Conservation (phyloP, 2,888 invertebrate species). For the Lacanobia wlatinum region DNA sequence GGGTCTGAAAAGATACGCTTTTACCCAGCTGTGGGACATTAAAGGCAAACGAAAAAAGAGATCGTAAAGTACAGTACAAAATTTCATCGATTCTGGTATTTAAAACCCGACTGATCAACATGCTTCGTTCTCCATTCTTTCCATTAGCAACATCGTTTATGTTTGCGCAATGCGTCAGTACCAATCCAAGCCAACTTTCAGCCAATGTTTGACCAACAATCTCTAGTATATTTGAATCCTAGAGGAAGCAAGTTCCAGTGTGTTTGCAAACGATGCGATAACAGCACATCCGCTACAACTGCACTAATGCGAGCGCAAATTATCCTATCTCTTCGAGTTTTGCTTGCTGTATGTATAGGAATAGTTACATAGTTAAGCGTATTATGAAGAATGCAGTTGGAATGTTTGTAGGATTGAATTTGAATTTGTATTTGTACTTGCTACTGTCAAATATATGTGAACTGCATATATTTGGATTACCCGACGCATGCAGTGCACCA, state of each 20-base stretch:
- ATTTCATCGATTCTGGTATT: no score
- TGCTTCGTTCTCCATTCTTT: background rate
- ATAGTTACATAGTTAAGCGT: background rate
- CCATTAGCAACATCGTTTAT: background rate
- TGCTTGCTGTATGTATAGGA: constrained; percentile 15
- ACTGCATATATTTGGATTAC: background rate
- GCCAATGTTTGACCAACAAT: constrained; percentile 37
- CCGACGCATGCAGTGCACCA: no score
- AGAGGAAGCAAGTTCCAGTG: constrained; percentile 33
- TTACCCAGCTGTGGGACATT: background rate
- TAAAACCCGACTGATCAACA: no score
- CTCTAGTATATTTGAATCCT: constrained; percentile 2
- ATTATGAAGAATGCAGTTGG: constrained; percentile 9
- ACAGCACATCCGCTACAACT: constrained; percentile 46
- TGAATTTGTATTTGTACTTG: background rate
- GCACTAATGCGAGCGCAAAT: constrained; percentile 57
- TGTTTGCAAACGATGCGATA: constrained; percentile 55
- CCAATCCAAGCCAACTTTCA: constrained; percentile 1
- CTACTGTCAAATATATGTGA: no score
- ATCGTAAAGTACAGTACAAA: no score
- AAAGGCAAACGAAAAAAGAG: background rate
- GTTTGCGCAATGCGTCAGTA: constrained; percentile 17
- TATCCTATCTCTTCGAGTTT: constrained; percentile 57
- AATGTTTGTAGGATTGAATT: background rate
- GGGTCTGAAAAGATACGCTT: background rate